Evolutionary conservation across 2,797 vertebrate species (phyloP).

Genomic region (Hozukius guyotensis): DNA sequence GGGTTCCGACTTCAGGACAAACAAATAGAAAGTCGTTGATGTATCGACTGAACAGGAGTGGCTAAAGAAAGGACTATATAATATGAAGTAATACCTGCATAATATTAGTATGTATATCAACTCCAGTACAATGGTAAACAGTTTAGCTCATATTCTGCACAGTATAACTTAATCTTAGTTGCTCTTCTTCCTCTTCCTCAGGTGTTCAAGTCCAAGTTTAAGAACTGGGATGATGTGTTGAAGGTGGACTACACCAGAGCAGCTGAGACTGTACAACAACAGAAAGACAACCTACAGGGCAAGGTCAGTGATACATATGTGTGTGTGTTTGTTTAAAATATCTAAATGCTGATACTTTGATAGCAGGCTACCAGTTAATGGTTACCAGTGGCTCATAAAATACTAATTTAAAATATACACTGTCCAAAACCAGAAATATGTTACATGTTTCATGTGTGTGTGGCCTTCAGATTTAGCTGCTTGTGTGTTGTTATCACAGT

Average conservation of each 20-base stretch:
- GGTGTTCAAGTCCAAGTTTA: conserved; percentile 99
- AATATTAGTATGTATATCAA: background rate
- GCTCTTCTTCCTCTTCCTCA: conserved; percentile 48
- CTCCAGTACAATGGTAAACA: background rate
- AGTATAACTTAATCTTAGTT: background rate
- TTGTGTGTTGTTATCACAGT: background rate
- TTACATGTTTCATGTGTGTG: background rate
- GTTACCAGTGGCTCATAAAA: background rate
- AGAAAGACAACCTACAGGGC: conserved; percentile 81
- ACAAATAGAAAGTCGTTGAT: background rate
- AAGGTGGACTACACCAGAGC: conserved; percentile 96
- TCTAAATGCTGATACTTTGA: background rate
- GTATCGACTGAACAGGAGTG: background rate
- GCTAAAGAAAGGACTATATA: too few species aligned
- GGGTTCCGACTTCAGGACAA: background rate
- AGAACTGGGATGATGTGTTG: conserved; percentile 98
- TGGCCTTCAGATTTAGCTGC: background rate
- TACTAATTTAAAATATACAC: background rate
- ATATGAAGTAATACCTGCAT: background rate
- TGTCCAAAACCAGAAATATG: background rate
- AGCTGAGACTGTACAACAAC: conserved; percentile 89
- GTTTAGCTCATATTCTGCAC: background rate
- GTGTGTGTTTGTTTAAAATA: background rate
- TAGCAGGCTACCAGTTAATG: background rate
- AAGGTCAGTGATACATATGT: conserved; percentile 78